These are phyloP conservation scores for Sebastes jordani DNA, from an alignment of 2,797 vertebrate genomes.

Conservation along the genomic window DNA sequence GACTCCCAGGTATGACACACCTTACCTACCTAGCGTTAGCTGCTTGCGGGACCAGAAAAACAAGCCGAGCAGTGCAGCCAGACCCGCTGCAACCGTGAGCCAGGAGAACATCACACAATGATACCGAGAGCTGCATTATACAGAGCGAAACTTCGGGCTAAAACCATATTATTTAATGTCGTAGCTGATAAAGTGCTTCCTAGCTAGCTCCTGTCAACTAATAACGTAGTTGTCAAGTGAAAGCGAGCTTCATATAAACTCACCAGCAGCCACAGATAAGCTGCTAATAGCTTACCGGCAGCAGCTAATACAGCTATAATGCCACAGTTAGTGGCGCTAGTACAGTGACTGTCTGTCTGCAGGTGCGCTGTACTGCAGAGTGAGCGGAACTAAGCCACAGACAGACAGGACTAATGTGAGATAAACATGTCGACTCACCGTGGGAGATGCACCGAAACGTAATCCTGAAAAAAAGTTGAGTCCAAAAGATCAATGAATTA, in stretches of 20 bases:
- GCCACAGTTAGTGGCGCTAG: not conserved
- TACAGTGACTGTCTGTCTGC: not conserved
- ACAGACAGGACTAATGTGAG: not conserved
- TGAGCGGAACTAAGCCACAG: not conserved
- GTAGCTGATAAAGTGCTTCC: rapidly evolving
- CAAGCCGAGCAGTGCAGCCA: conserved; percentile 61
- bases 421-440: conserved; percentile 72
- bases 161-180: not conserved
- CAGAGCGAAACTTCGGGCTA: not conserved
- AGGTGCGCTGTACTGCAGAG: not conserved
- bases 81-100: conserved; percentile 27
- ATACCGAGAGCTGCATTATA: not conserved
- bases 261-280: not conserved
- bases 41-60: conserved; percentile 81
- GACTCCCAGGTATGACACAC: conserved; percentile 45
- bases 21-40: conserved; percentile 62
- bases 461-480: conserved; percentile 71
- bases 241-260: conserved; percentile 1
- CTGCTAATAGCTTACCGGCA: conserved; percentile 23
- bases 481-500: conserved; percentile 18
- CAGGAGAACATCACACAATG: conserved; percentile 6
- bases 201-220: not conserved
- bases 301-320: conserved; percentile 14
- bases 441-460: conserved; percentile 77
- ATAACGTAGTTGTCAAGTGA: not conserved